Percentiles rank a stretch among this genome's conserved stretches.
Conservation (phyloP, 2,113 vertebrate species). For the Labeo catla region DNA sequence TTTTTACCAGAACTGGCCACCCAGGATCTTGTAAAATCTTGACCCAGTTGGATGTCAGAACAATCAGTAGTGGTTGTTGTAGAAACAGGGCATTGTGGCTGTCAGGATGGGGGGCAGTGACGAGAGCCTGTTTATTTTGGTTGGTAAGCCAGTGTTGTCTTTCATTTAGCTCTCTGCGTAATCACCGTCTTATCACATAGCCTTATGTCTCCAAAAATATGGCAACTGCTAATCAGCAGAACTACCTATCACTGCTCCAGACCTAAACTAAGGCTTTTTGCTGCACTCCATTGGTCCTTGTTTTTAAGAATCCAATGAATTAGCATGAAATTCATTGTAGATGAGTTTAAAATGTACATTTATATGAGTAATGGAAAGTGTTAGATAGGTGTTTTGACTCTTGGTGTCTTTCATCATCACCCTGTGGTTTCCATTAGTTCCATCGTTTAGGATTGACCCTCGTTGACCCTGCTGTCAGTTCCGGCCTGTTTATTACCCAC, state of each 20-base stretch:
- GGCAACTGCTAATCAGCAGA: background rate
- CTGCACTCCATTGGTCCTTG: background rate
- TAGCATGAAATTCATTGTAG: background rate
- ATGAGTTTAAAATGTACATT: background rate
- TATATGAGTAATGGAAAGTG: background rate
- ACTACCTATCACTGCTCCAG: background rate
- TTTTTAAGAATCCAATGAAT: background rate
- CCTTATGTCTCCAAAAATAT: slow-evolving; percentile 19
- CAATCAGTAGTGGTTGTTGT: slow-evolving; percentile 32
- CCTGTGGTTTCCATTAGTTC: slow-evolving; percentile 5
- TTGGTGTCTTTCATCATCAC: background rate
- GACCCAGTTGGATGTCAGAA: slow-evolving; percentile 19
- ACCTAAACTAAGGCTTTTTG: background rate
- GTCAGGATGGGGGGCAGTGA: slow-evolving; percentile 5
- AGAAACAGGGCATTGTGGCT: slow-evolving; percentile 23
- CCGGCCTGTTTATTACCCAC: slow-evolving; percentile 58
- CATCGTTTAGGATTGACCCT: slow-evolving; percentile 39
- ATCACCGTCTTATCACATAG: slow-evolving; percentile 28
- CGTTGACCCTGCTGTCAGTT: slow-evolving; percentile 58
- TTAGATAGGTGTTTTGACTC: background rate
- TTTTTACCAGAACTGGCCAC: slow-evolving; percentile 9
- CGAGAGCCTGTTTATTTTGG: slow-evolving; percentile 25
- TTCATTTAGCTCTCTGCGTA: background rate
- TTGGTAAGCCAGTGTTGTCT: background rate
- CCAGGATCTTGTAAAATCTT: slow-evolving; percentile 21